Conservation (phyloP, 1,140 invertebrate species). For the Dolichoris vasculosae region DNA sequence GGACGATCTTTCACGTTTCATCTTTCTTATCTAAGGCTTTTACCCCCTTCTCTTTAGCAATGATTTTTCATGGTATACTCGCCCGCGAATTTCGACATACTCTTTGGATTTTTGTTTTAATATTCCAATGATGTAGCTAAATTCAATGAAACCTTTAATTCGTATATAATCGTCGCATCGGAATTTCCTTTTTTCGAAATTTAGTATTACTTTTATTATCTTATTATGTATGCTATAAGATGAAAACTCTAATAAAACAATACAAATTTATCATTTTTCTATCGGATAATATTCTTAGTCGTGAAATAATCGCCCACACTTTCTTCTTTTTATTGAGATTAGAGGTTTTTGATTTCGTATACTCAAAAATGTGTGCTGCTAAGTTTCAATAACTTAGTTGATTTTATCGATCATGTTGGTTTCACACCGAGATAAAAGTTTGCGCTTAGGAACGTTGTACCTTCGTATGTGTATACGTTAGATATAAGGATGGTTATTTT, state of each 20-base stretch:
- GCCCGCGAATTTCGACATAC: background rate
- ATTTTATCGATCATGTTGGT: slow-evolving; percentile 7
- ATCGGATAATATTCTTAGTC: background rate
- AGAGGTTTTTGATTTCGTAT: slow-evolving; percentile 6
- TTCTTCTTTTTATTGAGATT: slow-evolving; percentile 28
- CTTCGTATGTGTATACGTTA: background rate
- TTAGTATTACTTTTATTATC: background rate
- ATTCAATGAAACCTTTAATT: background rate
- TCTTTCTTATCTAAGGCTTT: slow-evolving; percentile 13
- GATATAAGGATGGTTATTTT: slow-evolving; percentile 23
- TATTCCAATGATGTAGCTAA: no score
- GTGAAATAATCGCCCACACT: slow-evolving; percentile 31
- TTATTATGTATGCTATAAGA: background rate
- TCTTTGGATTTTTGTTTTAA: background rate
- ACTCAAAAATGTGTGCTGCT: background rate
- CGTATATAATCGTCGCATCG: background rate
- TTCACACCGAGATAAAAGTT: slow-evolving; percentile 16
- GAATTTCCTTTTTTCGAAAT: background rate
- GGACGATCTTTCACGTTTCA: slow-evolving; percentile 23
- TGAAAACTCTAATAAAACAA: background rate
- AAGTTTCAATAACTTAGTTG: background rate
- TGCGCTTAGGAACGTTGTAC: background rate
- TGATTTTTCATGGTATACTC: slow-evolving; percentile 11
- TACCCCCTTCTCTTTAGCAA: slow-evolving; percentile 20
- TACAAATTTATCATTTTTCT: background rate